Conservation (phyloP, 2,113 vertebrate genomes). For the Oryctolagus cuniculus region mOryCun1.1 NC_091445.1:30800001-30800500, state of each 20-base stretch:
- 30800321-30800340: no score
- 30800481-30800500: not conserved
- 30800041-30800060: constrained; percentile 88
- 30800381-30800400: not conserved
- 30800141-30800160: constrained; percentile 37
- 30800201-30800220: constrained; percentile 36
- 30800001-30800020: constrained; percentile 83
- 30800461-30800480: not conserved
- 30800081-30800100: constrained; percentile 81
- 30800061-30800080: constrained; percentile 86
- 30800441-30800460: not conserved
- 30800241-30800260: not conserved
- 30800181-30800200: constrained; percentile 42
- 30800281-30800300: not conserved
- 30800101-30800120: constrained; percentile 59
- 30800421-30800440: not conserved
- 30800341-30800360: no score
- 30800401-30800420: not conserved
- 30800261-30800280: not conserved
- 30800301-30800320: no score
- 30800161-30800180: not conserved
- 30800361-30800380: not conserved
- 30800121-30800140: constrained; percentile 71
- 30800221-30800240: not conserved
- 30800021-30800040: constrained; percentile 88